A percentile compares a stretch with the other conserved stretches of the same genome.
Evolutionary conservation across 92 coral and sea anemone species (phyloP).

Genomic region (Zoanthus sociatus): DNA sequence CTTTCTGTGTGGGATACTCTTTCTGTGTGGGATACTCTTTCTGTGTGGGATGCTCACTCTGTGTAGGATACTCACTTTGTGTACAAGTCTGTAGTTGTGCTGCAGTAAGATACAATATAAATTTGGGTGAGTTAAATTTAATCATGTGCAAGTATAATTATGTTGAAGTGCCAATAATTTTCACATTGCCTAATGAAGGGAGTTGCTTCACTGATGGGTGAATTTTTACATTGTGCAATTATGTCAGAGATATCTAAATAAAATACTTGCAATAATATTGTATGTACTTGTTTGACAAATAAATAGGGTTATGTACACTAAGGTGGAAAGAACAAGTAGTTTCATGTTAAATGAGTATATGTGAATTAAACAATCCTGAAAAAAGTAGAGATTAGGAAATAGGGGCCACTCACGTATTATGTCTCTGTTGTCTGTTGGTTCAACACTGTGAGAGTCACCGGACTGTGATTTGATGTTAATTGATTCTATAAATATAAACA

Average conservation of each 20-base stretch:
- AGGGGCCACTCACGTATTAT: not conserved
- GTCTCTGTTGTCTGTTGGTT: conserved; percentile 9
- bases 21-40: not conserved
- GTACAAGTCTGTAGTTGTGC: not conserved
- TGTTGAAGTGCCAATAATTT: not conserved
- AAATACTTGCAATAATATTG: not conserved
- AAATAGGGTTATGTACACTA: conserved; percentile 2
- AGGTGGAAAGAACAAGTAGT: not conserved
- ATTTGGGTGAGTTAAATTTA: conserved; percentile 3
- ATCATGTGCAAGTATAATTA: not conserved
- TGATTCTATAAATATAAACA: not conserved
- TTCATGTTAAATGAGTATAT: conserved; percentile 4
- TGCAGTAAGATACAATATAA: not conserved
- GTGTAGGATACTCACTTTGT: conserved; percentile 11
- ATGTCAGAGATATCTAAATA: not conserved
- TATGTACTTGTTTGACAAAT: not conserved
- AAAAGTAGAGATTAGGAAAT: not conserved
- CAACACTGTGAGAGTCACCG: conserved; percentile 7
- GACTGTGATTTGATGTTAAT: conserved; percentile 6
- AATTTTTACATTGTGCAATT: not conserved
- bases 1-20: not conserved
- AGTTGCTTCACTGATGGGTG: not conserved
- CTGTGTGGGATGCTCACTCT: not conserved
- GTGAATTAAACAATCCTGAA: not conserved
- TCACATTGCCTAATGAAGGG: not conserved